Conservation (phyloP, 2,888 invertebrate species). For the Tridacna crocea region DNA sequence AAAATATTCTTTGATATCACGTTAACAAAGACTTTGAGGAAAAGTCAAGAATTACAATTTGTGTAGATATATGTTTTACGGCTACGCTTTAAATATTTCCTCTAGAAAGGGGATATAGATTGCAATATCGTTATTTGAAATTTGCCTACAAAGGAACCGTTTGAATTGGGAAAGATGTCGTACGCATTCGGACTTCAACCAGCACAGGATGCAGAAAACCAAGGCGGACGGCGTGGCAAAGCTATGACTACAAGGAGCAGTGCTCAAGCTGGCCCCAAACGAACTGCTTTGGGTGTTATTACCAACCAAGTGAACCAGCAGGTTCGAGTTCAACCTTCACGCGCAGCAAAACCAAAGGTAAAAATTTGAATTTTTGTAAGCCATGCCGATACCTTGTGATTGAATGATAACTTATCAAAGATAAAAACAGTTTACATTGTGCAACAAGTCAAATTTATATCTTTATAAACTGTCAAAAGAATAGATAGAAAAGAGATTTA, state of each 20-base stretch:
- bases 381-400: too few relatives aligned
- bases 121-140: slow-evolving; percentile 7
- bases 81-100: not conserved
- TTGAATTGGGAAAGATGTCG: slow-evolving; percentile 61
- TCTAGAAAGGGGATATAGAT: slow-evolving; percentile 11
- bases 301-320: slow-evolving; percentile 77
- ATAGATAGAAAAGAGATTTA: too few relatives aligned
- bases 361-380: not conserved
- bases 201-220: slow-evolving; percentile 63
- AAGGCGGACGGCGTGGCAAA: slow-evolving; percentile 66
- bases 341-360: slow-evolving; percentile 79
- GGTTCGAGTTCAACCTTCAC: slow-evolving; percentile 77
- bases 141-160: slow-evolving; percentile 10
- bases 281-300: slow-evolving; percentile 81
- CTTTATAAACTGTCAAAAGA: too few relatives aligned
- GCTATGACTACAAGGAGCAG: slow-evolving; percentile 57
- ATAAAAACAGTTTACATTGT: too few relatives aligned
- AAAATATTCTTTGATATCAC: slow-evolving; percentile 18
- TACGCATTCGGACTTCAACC: slow-evolving; percentile 62
- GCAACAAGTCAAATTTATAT: too few relatives aligned
- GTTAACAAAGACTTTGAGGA: not conserved
- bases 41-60: slow-evolving; percentile 3
- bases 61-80: slow-evolving; percentile 5
- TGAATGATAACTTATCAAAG: too few relatives aligned
- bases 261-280: slow-evolving; percentile 67